Evolutionary conservation across 2,797 vertebrate species (phyloP).

Genomic region (Arctocebus calabarensis): DNA sequence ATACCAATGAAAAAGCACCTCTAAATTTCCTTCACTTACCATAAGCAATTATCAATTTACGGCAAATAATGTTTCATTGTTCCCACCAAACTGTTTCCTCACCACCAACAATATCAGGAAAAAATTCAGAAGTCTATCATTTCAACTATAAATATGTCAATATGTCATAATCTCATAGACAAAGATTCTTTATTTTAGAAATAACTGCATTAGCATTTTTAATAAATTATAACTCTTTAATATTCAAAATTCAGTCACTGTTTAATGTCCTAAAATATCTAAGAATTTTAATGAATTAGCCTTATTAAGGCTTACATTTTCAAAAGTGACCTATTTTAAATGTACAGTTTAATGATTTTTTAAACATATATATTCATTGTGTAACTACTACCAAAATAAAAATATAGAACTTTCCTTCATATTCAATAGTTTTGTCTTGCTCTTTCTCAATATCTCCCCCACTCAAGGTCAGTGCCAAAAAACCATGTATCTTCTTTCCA

Average conservation of each 20-base stretch:
- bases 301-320: background rate
- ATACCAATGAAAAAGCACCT: background rate
- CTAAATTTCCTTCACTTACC: background rate
- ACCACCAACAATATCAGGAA: background rate
- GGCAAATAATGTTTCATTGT: background rate
- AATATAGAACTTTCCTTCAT: background rate
- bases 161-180: background rate
- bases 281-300: background rate
- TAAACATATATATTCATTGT: background rate
- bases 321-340: background rate
- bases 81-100: background rate
- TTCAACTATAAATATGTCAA: background rate
- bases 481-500: background rate
- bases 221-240: background rate
- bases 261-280: constrained; percentile 28
- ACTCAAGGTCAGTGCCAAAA: background rate
- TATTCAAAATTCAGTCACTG: background rate
- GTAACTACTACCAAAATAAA: background rate
- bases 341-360: background rate
- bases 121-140: background rate
- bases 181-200: background rate
- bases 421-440: background rate
- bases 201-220: background rate
- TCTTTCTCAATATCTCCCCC: background rate
- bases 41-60: background rate